Evolutionary conservation across 2,797 vertebrate genomes (phyloP).

Genomic region (Chiloscyllium punctatum): DNA sequence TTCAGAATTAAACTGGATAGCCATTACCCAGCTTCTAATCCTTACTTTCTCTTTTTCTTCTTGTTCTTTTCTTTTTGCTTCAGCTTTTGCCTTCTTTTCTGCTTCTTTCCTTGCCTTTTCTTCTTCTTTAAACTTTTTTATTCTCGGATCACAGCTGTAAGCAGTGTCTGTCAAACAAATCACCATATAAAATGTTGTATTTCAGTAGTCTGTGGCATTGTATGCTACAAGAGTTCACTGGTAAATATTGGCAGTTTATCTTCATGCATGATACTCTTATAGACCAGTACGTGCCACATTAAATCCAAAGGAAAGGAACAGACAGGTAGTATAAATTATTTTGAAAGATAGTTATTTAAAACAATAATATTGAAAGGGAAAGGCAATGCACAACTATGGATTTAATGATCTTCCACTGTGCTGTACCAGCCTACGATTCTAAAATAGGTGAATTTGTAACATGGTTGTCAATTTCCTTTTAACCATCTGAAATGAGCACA

Average conservation of each 20-base stretch:
- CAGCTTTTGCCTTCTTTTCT: conserved; percentile 92
- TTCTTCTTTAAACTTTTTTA: conserved; percentile 98
- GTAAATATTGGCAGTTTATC: neutral
- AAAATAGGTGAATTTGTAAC: neutral
- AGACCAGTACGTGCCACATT: neutral
- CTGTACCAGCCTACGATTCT: neutral
- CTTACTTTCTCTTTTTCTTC: conserved; percentile 88
- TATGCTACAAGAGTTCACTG: neutral
- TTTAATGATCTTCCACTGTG: neutral
- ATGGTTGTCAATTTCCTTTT: neutral
- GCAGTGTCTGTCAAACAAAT: conserved; percentile 72
- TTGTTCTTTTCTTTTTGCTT: conserved; percentile 89
- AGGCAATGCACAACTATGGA: neutral
- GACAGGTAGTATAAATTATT: neutral
- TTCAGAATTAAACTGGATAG: neutral
- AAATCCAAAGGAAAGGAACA: neutral
- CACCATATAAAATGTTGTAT: neutral
- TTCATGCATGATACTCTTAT: neutral
- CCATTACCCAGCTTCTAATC: neutral
- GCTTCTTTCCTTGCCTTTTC: conserved; percentile 95
- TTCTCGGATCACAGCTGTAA: conserved; percentile 91
- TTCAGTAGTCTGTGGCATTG: neutral
- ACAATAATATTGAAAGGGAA: neutral
- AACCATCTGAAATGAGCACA: neutral
- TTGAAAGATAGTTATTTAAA: neutral